Conservation (phyloP, 2,888 invertebrate genomes). For the Ernsta delagoae region DNA sequence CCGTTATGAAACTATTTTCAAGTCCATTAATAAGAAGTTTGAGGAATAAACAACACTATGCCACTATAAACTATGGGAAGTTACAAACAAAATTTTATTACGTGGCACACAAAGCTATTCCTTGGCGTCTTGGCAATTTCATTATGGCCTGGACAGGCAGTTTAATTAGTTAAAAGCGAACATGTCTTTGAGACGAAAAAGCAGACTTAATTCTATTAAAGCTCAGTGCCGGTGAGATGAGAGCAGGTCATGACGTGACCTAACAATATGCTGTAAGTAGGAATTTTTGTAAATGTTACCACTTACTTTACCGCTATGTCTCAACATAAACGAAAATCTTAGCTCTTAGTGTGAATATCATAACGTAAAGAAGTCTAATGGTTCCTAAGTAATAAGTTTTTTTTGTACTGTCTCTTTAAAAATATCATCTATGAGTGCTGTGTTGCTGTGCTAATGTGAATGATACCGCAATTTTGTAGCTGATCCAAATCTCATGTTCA, state of each 20-base stretch:
- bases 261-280: too few species aligned
- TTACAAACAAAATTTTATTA: constrained; percentile 12
- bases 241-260: background rate
- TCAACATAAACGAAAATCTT: too few species aligned
- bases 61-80: background rate
- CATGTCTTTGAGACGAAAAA: constrained; percentile 37
- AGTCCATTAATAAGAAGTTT: background rate
- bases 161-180: constrained; percentile 41
- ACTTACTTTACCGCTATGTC: too few species aligned
- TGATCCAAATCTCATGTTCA: too few species aligned
- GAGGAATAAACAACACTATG: background rate
- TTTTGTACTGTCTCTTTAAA: too few species aligned
- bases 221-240: background rate
- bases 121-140: constrained; percentile 26
- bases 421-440: too few species aligned
- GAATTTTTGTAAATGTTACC: too few species aligned
- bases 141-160: constrained; percentile 32
- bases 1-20: background rate
- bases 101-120: constrained; percentile 13
- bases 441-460: too few species aligned
- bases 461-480: too few species aligned
- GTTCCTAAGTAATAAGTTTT: too few species aligned
- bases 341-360: too few species aligned
- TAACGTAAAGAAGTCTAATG: too few species aligned
- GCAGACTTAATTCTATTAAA: constrained; percentile 31